A percentile compares a stretch with the other conserved stretches of the same genome.
Conservation (phyloP, 1,140 invertebrate species). For the Episyrphus balteatus region DNA sequence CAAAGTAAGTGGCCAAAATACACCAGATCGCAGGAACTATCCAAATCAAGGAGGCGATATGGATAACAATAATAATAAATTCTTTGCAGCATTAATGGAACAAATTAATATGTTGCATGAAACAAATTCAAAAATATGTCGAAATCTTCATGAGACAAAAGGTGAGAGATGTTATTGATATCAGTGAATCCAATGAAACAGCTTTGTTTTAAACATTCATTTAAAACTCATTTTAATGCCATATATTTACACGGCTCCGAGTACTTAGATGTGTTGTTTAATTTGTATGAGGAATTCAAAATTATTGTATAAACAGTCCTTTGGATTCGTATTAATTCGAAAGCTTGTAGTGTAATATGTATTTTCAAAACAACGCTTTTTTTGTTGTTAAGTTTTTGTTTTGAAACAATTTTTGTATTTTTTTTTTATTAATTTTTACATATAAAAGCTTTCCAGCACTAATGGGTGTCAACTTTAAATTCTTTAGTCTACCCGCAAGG, state of each 20-base stretch:
- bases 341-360: too few species aligned
- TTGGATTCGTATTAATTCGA: too few species aligned
- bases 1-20: conserved; percentile 31
- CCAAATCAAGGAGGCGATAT: conserved; percentile 11
- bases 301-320: background rate
- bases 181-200: background rate
- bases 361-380: too few species aligned
- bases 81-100: conserved; percentile 30
- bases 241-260: too few species aligned
- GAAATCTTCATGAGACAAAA: conserved; percentile 35
- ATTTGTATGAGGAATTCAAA: background rate
- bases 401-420: too few species aligned
- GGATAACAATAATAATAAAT: conserved; percentile 27
- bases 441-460: too few species aligned
- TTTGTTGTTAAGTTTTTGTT: too few species aligned
- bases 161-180: conserved; percentile 13
- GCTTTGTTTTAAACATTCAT: too few species aligned
- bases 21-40: conserved; percentile 24
- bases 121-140: conserved; percentile 36
- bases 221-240: too few species aligned
- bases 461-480: too few species aligned
- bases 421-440: too few species aligned
- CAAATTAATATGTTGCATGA: conserved; percentile 35
- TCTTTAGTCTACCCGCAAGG: too few species aligned
- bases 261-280: background rate